Evolutionary conservation across 2,888 invertebrate species (phyloP).

Genomic region (Meganola albula): DNA sequence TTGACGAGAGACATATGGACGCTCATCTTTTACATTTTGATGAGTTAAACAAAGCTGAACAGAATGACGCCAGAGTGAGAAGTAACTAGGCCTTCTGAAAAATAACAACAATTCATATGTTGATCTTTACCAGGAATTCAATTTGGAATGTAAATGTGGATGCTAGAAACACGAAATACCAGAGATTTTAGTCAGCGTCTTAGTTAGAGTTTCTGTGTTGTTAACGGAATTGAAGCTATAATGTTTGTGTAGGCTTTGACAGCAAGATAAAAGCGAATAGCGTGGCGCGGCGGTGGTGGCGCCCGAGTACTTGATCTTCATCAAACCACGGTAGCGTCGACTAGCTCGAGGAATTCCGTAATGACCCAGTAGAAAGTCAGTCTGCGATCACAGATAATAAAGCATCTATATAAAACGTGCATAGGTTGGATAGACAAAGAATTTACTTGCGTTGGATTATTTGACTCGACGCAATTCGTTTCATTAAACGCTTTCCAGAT

Average conservation of each 20-base stretch:
- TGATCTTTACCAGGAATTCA: too few species aligned
- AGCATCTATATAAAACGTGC: constrained; percentile 29
- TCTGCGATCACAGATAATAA: constrained; percentile 36
- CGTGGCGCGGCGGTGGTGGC: constrained; percentile 21
- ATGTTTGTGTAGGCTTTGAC: constrained; percentile 33
- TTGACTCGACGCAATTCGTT: too few species aligned
- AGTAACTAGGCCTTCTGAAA: neutral
- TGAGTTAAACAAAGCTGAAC: constrained; percentile 13
- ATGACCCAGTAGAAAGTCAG: constrained; percentile 37
- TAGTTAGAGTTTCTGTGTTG: neutral
- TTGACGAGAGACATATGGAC: constrained; percentile 26
- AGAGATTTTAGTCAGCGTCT: neutral
- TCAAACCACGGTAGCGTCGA: constrained; percentile 27
- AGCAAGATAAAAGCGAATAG: constrained; percentile 14
- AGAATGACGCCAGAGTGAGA: too few species aligned
- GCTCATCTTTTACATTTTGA: constrained; percentile 18
- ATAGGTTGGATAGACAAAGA: too few species aligned
- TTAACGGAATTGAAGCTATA: too few species aligned
- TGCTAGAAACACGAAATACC: neutral
- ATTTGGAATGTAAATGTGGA: constrained; percentile 9
- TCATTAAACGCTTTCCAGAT: too few species aligned
- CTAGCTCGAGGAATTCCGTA: constrained; percentile 36
- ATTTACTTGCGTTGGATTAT: too few species aligned
- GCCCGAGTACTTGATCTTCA: constrained; percentile 31
- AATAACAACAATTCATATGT: neutral